Percentiles rank a stretch among this genome's conserved stretches.
phyloP scores from a whole-genome alignment of 2,888 invertebrate genomes.

The Alcis repandata region DNA sequence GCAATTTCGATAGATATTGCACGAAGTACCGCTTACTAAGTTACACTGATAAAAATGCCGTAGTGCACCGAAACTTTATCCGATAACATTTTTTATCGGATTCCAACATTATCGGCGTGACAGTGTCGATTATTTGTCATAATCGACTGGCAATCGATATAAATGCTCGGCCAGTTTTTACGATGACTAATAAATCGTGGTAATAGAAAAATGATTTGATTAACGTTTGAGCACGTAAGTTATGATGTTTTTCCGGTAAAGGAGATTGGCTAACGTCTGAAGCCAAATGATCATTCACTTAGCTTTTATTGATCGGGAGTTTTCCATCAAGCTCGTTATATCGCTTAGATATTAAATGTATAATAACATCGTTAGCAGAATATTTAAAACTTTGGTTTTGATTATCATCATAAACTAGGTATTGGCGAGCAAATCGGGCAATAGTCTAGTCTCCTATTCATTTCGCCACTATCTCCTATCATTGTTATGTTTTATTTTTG shows the following conservation, averaged over 20 bases:
- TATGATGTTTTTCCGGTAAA: slow-evolving; percentile 26
- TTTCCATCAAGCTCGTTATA: slow-evolving; percentile 32
- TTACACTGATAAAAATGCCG: slow-evolving; percentile 28
- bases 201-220: slow-evolving; percentile 43
- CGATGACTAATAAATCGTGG: slow-evolving; percentile 51
- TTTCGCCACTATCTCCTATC: no score
- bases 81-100: slow-evolving; percentile 53
- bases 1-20: not conserved
- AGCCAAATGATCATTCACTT: slow-evolving; percentile 19
- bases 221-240: slow-evolving; percentile 35
- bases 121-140: slow-evolving; percentile 50
- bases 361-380: slow-evolving; percentile 15
- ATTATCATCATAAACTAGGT: slow-evolving; percentile 1
- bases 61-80: slow-evolving; percentile 39
- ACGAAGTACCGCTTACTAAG: slow-evolving; percentile 17
- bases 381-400: slow-evolving; percentile 20
- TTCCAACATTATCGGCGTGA: slow-evolving; percentile 51
- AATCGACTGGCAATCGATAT: slow-evolving; percentile 54
- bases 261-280: slow-evolving; percentile 13
- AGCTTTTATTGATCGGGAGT: slow-evolving; percentile 15
- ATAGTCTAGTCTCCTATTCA: no score
- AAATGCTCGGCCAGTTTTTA: slow-evolving; percentile 53
- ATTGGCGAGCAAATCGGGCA: no score
- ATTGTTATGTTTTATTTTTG: no score
- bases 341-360: slow-evolving; percentile 21